Evolutionary conservation across 2,888 invertebrate species (phyloP).

Genomic region (Aquatica leii): DNA sequence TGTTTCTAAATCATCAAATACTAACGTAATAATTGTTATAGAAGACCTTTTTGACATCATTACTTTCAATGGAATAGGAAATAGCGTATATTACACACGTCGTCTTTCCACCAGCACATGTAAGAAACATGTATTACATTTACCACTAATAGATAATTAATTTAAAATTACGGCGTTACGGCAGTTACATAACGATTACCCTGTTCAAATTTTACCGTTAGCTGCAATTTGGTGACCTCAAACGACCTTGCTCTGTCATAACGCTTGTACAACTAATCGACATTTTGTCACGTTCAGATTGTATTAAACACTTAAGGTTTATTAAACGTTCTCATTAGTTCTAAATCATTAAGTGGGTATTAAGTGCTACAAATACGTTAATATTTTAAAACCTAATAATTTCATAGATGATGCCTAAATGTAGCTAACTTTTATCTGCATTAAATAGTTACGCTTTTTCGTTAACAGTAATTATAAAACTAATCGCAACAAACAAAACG

Average conservation of each 20-base stretch:
- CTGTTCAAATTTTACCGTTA: conserved; percentile 44
- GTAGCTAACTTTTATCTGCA: too few relatives aligned
- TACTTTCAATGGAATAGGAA: too few relatives aligned
- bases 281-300: conserved; percentile 40
- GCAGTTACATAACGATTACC: conserved; percentile 31
- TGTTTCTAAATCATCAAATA: too few relatives aligned
- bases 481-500: too few relatives aligned
- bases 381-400: too few relatives aligned
- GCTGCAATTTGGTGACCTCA: conserved; percentile 44
- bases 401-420: too few relatives aligned
- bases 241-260: conserved; percentile 33
- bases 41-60: too few relatives aligned
- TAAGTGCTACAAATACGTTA: conserved; percentile 1
- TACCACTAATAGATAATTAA: conserved; percentile 34
- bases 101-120: conserved; percentile 10
- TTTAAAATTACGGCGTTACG: conserved; percentile 35
- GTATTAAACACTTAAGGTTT: conserved; percentile 31
- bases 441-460: too few relatives aligned
- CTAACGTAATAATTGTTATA: too few relatives aligned
- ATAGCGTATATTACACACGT: too few relatives aligned
- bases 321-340: conserved; percentile 28
- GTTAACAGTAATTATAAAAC: too few relatives aligned
- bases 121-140: conserved; percentile 24
- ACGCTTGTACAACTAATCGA: conserved; percentile 36
- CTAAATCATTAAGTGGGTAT: conserved; percentile 23